Conservation (phyloP, 2,888 invertebrate species). For the Kryphioiulus occultus region DNA sequence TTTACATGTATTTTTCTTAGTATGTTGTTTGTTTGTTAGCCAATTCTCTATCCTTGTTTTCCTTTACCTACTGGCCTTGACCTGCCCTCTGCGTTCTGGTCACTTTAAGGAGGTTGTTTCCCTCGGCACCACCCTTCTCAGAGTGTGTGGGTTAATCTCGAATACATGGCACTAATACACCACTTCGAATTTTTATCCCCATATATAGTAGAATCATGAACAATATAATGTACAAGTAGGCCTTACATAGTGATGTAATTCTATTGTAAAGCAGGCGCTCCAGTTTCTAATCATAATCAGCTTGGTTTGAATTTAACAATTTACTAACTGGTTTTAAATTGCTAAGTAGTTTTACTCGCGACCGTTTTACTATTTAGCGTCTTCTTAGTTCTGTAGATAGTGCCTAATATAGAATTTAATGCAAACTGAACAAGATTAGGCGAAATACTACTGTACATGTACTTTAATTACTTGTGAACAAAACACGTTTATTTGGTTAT, state of each 20-base stretch:
- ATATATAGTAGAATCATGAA: not conserved
- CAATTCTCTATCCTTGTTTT: not conserved
- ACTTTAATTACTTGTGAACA: not conserved
- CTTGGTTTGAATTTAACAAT: not conserved
- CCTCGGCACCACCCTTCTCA: not conserved
- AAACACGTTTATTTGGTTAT: not conserved
- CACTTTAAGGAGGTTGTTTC: not conserved
- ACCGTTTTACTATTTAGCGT: no score
- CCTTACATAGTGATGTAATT: conserved; percentile 17
- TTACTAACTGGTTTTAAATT: not conserved
- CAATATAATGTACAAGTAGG: no score
- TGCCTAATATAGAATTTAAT: no score
- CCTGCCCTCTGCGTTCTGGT: not conserved
- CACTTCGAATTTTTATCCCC: not conserved
- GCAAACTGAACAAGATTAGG: no score
- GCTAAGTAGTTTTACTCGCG: not conserved
- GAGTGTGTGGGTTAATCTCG: not conserved
- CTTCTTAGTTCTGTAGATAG: no score
- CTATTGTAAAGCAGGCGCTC: not conserved
- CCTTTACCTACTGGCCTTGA: conserved; percentile 20
- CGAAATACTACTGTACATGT: no score
- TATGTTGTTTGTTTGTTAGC: not conserved
- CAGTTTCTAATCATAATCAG: not conserved
- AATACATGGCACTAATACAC: not conserved
- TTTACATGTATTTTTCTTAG: not conserved